Evolutionary conservation across 2,113 vertebrate genomes (phyloP).

Genomic region (Rhinolophus ferrumequinum): DNA sequence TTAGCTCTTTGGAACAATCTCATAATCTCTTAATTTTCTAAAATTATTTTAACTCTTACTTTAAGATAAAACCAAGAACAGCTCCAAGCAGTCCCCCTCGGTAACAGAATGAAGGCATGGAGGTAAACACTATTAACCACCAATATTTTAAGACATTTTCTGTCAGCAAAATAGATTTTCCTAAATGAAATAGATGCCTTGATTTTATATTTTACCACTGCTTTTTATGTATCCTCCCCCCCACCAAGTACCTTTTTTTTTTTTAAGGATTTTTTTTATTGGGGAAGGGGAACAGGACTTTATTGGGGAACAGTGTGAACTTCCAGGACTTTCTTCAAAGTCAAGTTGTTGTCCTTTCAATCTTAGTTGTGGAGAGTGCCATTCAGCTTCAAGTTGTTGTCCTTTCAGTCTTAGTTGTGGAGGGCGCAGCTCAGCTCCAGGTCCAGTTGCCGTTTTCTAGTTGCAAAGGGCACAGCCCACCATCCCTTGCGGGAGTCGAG

Average conservation of each 20-base stretch:
- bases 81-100: neutral
- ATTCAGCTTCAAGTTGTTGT: too few species aligned
- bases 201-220: neutral
- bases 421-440: too few species aligned
- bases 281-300: too few species aligned
- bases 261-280: too few species aligned
- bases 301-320: too few species aligned
- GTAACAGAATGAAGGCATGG: neutral
- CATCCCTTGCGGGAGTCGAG: too few species aligned
- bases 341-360: too few species aligned
- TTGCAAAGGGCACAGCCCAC: too few species aligned
- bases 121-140: neutral
- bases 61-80: neutral
- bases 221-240: neutral
- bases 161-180: neutral
- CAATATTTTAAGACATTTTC: neutral
- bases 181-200: slow-evolving; percentile 12
- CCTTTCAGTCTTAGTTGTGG: too few species aligned
- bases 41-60: slow-evolving; percentile 24
- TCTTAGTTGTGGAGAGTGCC: too few species aligned
- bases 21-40: slow-evolving; percentile 21
- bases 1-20: neutral
- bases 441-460: too few species aligned
- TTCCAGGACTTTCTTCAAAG: too few species aligned
- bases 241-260: fast-evolving